These are phyloP conservation scores for Hippasteria phrygiana DNA, from an alignment of 53 echinoderm and acorn worm species.

Conservation along the genomic window DNA sequence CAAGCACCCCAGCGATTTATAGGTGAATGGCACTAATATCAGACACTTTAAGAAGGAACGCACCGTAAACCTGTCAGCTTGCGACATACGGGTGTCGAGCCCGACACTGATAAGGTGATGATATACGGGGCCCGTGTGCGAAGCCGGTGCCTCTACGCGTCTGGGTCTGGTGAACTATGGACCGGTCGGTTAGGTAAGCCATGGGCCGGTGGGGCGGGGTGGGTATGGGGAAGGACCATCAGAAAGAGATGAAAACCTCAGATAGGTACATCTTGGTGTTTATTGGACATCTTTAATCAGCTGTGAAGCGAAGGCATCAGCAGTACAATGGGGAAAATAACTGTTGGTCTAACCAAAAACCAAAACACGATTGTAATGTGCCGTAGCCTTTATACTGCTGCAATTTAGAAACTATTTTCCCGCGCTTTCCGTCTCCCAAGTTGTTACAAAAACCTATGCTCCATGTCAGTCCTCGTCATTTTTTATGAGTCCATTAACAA, in stretches of 20 bases:
- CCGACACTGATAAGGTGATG: slow-evolving; percentile 32
- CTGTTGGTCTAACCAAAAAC: too few species aligned
- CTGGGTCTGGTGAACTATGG: too few species aligned
- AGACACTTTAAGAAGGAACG: not conserved
- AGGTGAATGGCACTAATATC: slow-evolving; percentile 34
- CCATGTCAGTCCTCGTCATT: slow-evolving; percentile 3
- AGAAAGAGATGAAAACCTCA: too few species aligned
- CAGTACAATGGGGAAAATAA: too few species aligned
- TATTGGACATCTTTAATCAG: too few species aligned
- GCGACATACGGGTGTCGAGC: slow-evolving; percentile 12
- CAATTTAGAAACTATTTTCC: not conserved
- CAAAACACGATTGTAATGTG: too few species aligned
- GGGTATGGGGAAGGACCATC: too few species aligned
- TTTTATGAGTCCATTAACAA: not conserved
- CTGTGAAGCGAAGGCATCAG: too few species aligned
- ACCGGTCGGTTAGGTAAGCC: too few species aligned
- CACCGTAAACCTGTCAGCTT: slow-evolving; percentile 40
- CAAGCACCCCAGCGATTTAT: not conserved
- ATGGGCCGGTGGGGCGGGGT: too few species aligned
- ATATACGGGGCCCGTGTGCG: slow-evolving; percentile 19
- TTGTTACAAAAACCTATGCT: not conserved
- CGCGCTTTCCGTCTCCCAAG: not conserved
- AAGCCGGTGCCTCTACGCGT: too few species aligned
- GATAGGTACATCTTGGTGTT: too few species aligned
- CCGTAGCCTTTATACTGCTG: not conserved